Percentiles rank a stretch among this genome's conserved stretches.
These are phyloP conservation scores for Merluccius polli DNA, from an alignment of 2,797 vertebrate genomes.

Conservation along the genomic window DNA sequence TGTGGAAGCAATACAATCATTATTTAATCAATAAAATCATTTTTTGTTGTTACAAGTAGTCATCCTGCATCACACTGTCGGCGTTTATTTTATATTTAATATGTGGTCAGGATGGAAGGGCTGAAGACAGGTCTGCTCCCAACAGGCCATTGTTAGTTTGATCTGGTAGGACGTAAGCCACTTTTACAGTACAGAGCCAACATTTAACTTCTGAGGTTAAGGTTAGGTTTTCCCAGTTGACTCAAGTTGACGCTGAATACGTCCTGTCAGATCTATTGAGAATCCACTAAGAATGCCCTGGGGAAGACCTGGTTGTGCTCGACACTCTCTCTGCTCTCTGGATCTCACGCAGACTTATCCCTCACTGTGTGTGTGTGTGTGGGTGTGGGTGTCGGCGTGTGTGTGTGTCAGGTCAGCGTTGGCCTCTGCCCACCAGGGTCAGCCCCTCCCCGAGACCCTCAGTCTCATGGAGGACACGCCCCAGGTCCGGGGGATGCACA, in stretches of 20 bases:
- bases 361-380: conserved; percentile 3
- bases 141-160: not conserved
- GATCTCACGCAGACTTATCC: rapidly evolving
- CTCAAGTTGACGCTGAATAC: too few relatives aligned
- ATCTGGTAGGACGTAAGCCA: too few relatives aligned
- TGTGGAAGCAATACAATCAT: too few relatives aligned
- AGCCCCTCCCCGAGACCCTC: conserved; percentile 81
- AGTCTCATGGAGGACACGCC: conserved; percentile 83
- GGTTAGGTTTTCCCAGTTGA: too few relatives aligned
- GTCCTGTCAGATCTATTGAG: too few relatives aligned
- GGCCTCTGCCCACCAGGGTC: conserved; percentile 86
- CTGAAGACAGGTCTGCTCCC: not conserved
- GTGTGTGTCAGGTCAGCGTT: conserved; percentile 75
- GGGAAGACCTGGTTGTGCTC: not conserved
- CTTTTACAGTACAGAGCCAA: too few relatives aligned
- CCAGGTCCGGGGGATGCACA: conserved; percentile 89
- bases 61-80: too few relatives aligned
- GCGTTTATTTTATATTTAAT: too few relatives aligned
- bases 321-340: not conserved
- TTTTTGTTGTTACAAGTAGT: too few relatives aligned
- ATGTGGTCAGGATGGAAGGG: not conserved
- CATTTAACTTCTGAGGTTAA: too few relatives aligned
- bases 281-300: too few relatives aligned
- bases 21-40: too few relatives aligned
- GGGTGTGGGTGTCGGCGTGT: conserved; percentile 9